Evolutionary conservation across 2,113 vertebrate species (phyloP).

Genomic region (Alligator sinensis): DNA sequence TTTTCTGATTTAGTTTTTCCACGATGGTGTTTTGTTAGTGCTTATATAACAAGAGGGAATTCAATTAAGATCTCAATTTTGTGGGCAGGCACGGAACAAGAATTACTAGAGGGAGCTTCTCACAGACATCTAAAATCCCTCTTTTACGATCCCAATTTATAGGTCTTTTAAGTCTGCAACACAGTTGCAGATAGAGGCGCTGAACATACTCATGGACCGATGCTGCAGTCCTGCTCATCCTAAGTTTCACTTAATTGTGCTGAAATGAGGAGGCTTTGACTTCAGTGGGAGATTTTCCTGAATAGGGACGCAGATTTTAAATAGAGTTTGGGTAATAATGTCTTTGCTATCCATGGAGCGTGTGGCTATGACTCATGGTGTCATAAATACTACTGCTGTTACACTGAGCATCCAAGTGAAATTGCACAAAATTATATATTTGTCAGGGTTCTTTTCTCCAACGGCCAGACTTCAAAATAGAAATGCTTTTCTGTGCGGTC

Average conservation of each 20-base stretch:
- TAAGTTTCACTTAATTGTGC: neutral
- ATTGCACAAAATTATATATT: constrained; percentile 74
- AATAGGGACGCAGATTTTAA: constrained; percentile 38
- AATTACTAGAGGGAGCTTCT: constrained; percentile 39
- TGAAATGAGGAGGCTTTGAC: constrained; percentile 7
- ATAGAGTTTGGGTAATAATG: constrained; percentile 41
- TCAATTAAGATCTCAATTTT: constrained; percentile 27
- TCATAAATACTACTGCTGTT: constrained; percentile 70
- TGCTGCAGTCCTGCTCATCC: constrained; percentile 20
- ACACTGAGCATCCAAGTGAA: constrained; percentile 68
- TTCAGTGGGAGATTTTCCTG: constrained; percentile 15
- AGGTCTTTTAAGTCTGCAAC: neutral
- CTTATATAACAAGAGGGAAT: neutral
- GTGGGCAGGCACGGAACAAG: neutral
- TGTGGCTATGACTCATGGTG: constrained; percentile 66
- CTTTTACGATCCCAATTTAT: neutral
- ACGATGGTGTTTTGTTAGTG: neutral
- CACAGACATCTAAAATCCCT: neutral
- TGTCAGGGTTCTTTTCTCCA: constrained; percentile 68
- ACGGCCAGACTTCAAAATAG: constrained; percentile 69
- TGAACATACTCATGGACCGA: constrained; percentile 16
- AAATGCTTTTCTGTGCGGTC: constrained; percentile 58
- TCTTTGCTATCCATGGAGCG: constrained; percentile 52
- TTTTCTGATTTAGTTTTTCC: constrained; percentile 31
- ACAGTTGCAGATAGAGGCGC: neutral